These are phyloP conservation scores for Sebastiscus albofasciatus DNA, from an alignment of 2,797 vertebrate species.

Conservation along the genomic window DNA sequence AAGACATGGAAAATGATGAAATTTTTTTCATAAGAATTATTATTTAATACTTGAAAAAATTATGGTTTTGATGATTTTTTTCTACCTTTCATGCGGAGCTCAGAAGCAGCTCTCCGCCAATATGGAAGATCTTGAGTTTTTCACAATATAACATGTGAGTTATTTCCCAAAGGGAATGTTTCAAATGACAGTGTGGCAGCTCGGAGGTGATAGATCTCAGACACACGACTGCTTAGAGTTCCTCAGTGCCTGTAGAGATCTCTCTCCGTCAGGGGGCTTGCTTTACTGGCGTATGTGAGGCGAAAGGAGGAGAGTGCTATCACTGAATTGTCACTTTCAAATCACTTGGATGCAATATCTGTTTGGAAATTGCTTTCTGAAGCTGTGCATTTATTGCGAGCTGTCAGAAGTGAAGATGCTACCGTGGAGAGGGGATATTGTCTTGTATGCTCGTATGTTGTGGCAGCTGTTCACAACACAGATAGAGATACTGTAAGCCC, in stretches of 20 bases:
- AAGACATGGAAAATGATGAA: neutral
- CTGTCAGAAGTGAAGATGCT: constrained; percentile 14
- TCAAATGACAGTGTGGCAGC: constrained; percentile 18
- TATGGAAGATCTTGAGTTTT: neutral
- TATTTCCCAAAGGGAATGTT: constrained; percentile 18
- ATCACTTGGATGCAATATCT: constrained; percentile 6
- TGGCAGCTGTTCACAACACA: constrained; percentile 19
- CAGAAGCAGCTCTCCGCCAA: neutral
- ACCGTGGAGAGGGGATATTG: neutral
- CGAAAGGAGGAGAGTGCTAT: neutral
- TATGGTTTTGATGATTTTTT: neutral
- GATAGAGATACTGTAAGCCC: constrained; percentile 11
- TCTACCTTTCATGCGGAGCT: neutral
- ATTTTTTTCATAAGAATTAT: neutral
- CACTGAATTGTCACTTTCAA: constrained; percentile 12
- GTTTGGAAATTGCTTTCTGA: constrained; percentile 15
- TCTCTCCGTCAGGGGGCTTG: constrained; percentile 30
- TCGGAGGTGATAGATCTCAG: constrained; percentile 26
- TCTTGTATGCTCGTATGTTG: neutral
- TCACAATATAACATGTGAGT: constrained; percentile 17
- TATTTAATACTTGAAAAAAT: neutral
- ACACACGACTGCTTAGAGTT: constrained; percentile 39
- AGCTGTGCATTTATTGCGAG: neutral
- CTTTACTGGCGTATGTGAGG: neutral
- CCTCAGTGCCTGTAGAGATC: constrained; percentile 19